Conservation (phyloP, 2,797 vertebrate species). For the Manis pentadactyla region DNA sequence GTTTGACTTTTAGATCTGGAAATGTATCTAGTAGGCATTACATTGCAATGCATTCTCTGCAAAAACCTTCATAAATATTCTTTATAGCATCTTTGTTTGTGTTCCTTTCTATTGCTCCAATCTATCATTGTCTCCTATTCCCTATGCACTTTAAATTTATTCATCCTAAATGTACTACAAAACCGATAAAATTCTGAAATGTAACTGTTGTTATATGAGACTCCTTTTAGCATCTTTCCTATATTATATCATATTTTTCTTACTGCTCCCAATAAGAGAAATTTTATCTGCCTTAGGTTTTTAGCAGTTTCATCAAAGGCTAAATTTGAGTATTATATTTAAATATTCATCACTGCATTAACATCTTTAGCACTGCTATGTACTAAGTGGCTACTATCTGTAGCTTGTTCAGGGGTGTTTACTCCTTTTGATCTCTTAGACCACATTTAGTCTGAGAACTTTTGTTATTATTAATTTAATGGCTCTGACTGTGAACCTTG, state of each 20-base stretch:
- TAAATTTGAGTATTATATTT: slow-evolving; percentile 80
- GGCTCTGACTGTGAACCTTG: slow-evolving; percentile 25
- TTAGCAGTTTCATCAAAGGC: slow-evolving; percentile 39
- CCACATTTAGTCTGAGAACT: slow-evolving; percentile 45
- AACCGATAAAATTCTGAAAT: slow-evolving; percentile 15
- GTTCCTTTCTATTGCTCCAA: background rate
- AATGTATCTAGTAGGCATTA: background rate
- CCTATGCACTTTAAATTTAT: slow-evolving; percentile 54
- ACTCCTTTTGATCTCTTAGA: slow-evolving; percentile 77
- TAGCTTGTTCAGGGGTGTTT: slow-evolving; percentile 50
- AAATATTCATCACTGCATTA: slow-evolving; percentile 81
- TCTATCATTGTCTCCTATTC: background rate
- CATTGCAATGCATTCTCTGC: background rate
- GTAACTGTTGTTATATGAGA: background rate
- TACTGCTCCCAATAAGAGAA: background rate
- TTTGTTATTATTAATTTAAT: slow-evolving; percentile 79
- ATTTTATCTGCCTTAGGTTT: slow-evolving; percentile 1
- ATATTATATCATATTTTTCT: slow-evolving; percentile 2
- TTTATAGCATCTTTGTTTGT: slow-evolving; percentile 50
- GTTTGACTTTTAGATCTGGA: slow-evolving; percentile 43
- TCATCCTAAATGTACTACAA: slow-evolving; percentile 44
- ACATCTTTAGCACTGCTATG: slow-evolving; percentile 42
- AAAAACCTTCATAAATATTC: slow-evolving; percentile 54
- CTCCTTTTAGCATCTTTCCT: background rate
- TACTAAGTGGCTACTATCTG: slow-evolving; percentile 56